A percentile compares a stretch with the other conserved stretches of the same genome.
Conservation (phyloP, 2,113 vertebrate species). For the Hydropotes inermis region DNA sequence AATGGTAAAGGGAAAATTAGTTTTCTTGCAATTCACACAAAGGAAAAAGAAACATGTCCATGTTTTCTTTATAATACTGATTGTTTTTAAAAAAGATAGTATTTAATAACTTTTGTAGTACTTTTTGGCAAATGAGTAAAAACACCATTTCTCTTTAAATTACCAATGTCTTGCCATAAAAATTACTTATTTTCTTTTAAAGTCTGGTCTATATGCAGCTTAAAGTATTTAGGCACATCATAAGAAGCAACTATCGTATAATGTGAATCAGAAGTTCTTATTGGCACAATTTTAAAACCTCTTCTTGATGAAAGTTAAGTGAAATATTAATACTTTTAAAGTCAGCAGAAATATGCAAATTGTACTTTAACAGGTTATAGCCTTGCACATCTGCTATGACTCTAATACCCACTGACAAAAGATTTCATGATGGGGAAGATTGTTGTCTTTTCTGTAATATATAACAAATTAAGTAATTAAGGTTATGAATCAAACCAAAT, state of each 20-base stretch:
- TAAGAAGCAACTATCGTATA: neutral
- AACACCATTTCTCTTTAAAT: neutral
- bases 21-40: neutral
- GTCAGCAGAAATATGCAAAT: neutral
- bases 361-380: neutral
- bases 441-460: constrained; percentile 58
- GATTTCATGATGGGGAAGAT: constrained; percentile 39
- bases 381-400: constrained; percentile 26
- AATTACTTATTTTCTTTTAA: neutral
- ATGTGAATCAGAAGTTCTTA: neutral
- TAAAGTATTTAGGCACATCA: neutral
- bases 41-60: neutral
- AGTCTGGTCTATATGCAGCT: neutral
- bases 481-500: constrained; percentile 75
- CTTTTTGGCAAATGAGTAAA: neutral
- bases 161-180: constrained; percentile 6
- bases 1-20: neutral
- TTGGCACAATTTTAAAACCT: neutral
- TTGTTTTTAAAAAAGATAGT: neutral
- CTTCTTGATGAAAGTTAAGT: neutral
- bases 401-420: constrained; percentile 21
- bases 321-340: neutral
- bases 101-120: neutral
- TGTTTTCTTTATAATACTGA: neutral
- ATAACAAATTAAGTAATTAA: constrained; percentile 75